Evolutionary conservation across 1,140 invertebrate genomes (phyloP).

Genomic region (Brachionus plicatilis): DNA sequence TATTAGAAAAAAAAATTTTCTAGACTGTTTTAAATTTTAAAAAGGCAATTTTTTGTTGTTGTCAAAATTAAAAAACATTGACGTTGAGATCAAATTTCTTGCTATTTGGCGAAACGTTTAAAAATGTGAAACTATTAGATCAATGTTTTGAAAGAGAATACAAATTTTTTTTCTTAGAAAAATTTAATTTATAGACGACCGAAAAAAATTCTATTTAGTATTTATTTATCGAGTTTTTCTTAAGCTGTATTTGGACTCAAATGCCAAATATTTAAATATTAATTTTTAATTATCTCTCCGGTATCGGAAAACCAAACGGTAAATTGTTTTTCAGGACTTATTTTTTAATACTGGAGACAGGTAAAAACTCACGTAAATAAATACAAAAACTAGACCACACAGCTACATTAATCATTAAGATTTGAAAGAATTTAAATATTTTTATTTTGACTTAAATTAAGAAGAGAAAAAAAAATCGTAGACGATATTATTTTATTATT

Average conservation of each 20-base stretch:
- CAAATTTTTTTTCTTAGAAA: neutral
- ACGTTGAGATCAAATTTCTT: neutral
- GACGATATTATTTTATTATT: neutral
- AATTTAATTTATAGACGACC: neutral
- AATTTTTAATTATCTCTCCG: conserved; percentile 25
- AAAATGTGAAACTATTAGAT: neutral
- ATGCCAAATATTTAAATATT: conserved; percentile 34
- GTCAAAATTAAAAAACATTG: too few relatives aligned
- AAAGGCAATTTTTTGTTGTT: neutral
- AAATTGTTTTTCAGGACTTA: conserved; percentile 2
- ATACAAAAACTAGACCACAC: conserved; percentile 23
- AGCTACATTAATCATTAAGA: neutral
- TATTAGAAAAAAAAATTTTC: neutral
- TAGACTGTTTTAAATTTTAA: neutral
- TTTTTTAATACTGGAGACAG: conserved; percentile 18
- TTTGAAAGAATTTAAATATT: neutral
- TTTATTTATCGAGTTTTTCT: conserved; percentile 12
- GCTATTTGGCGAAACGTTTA: neutral
- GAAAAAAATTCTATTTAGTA: neutral
- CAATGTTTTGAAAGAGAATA: neutral
- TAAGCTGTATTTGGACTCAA: neutral
- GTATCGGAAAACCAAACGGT: neutral
- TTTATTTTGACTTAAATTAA: neutral
- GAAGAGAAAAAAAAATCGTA: neutral
- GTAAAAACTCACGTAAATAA: conserved; percentile 6